A percentile compares a stretch with the other conserved stretches of the same genome.
Conservation (phyloP, 2,113 vertebrate genomes). For the Gambusia holbrooki region DNA sequence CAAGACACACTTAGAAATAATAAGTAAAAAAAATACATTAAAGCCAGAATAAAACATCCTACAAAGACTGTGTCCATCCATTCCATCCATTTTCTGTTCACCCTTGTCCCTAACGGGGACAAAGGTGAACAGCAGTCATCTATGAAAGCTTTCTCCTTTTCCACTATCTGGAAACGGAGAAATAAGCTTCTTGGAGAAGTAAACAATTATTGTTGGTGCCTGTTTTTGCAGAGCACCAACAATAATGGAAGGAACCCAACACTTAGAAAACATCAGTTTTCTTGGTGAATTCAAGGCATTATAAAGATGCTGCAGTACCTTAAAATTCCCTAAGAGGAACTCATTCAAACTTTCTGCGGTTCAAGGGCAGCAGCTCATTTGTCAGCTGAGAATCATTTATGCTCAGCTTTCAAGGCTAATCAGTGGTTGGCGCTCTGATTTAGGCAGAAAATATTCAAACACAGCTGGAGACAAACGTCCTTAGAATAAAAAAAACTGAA, state of each 20-base stretch:
- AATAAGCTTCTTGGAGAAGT: constrained; percentile 18
- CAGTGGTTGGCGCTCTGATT: constrained; percentile 38
- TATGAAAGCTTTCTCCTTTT: too few species aligned
- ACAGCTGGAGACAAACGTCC: constrained; percentile 27
- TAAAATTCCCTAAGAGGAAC: background rate
- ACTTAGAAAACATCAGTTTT: background rate
- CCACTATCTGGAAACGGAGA: constrained; percentile 6
- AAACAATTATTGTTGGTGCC: constrained; percentile 31
- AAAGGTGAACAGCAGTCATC: too few species aligned
- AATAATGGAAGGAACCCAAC: background rate
- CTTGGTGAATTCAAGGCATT: constrained; percentile 19
- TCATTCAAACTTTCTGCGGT: background rate
- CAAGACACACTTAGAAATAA: too few species aligned
- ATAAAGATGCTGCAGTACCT: background rate
- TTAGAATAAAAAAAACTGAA: constrained; percentile 35
- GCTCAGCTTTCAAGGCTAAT: constrained; percentile 40
- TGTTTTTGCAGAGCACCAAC: constrained; percentile 4
- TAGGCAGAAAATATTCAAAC: constrained; percentile 42
- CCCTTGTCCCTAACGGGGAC: too few species aligned
- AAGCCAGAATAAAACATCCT: too few species aligned
- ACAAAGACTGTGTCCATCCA: too few species aligned
- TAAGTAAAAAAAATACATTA: too few species aligned
- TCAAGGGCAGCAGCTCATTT: constrained; percentile 29
- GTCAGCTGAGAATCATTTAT: constrained; percentile 17
- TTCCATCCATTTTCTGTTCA: too few species aligned